A percentile compares a stretch with the other conserved stretches of the same genome.
phyloP scores from a whole-genome alignment of 2,797 vertebrate genomes.

The Sebastes wilsoni region DNA sequence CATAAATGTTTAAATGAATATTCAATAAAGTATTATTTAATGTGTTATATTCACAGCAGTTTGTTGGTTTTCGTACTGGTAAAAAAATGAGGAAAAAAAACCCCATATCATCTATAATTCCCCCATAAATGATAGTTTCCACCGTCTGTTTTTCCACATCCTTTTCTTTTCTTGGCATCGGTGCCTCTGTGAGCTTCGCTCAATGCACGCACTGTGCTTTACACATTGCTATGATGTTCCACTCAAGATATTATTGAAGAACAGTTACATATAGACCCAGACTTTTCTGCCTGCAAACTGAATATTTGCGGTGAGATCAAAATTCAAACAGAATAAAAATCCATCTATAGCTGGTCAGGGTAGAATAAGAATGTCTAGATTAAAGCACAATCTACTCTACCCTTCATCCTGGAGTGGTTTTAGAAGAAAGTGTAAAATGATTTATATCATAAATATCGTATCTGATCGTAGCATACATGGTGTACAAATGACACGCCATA shows the following conservation, averaged over 20 bases:
- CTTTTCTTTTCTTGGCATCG: background rate
- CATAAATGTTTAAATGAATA: background rate
- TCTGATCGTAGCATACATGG: too few species aligned
- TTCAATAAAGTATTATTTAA: background rate
- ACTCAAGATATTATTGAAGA: background rate
- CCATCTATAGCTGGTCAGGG: background rate
- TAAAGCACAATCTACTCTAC: background rate
- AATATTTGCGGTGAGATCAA: background rate
- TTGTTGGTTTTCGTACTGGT: background rate
- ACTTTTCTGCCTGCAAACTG: background rate
- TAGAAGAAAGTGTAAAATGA: too few species aligned
- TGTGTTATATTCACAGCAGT: background rate
- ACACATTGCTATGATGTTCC: slow-evolving; percentile 9
- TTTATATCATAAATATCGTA: too few species aligned
- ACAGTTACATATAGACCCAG: background rate
- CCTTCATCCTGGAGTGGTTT: too few species aligned
- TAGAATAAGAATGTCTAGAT: background rate
- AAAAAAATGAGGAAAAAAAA: background rate
- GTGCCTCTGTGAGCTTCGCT: background rate
- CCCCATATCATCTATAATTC: background rate
- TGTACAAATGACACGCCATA: too few species aligned
- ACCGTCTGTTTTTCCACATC: background rate
- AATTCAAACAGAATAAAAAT: background rate
- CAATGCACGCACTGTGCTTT: background rate
- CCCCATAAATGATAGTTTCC: background rate